Evolutionary conservation across 2,113 vertebrate species (phyloP).

Genomic region (Sinocyclocheilus anshuiensis): DNA sequence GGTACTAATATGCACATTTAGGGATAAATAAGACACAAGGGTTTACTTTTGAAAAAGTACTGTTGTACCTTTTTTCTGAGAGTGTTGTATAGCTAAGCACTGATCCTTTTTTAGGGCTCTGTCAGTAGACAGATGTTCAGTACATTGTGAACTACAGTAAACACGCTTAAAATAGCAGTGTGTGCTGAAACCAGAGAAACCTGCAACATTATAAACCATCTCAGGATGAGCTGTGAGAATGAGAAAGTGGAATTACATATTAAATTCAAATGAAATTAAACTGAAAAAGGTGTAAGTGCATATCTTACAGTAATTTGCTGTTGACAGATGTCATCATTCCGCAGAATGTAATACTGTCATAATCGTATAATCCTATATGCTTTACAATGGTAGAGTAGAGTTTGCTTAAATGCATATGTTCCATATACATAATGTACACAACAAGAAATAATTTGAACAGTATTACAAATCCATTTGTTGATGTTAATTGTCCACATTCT

Average conservation of each 20-base stretch:
- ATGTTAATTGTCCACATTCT: background rate
- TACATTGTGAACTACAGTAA: background rate
- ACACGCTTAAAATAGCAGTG: slow-evolving; percentile 1
- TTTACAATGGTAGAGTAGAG: background rate
- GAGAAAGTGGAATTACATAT: background rate
- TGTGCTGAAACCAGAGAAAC: background rate
- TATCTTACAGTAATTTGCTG: background rate
- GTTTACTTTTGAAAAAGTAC: background rate
- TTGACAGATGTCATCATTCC: background rate
- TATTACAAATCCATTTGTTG: background rate
- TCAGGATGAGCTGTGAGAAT: background rate
- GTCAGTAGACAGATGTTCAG: background rate
- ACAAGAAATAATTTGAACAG: background rate
- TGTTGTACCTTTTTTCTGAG: background rate
- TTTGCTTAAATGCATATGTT: background rate
- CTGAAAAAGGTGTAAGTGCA: too few relatives aligned
- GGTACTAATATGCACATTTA: background rate
- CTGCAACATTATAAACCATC: background rate
- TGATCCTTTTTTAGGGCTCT: background rate
- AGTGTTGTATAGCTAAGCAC: background rate
- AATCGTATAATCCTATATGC: slow-evolving; percentile 9
- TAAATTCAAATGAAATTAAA: background rate
- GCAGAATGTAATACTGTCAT: background rate
- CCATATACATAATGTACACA: background rate
- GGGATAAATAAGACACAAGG: background rate